A percentile compares a stretch with the other conserved stretches of the same genome.
Evolutionary conservation across 2,797 vertebrate species (phyloP).

Genomic region (Pseudotriccus pelzelni): DNA sequence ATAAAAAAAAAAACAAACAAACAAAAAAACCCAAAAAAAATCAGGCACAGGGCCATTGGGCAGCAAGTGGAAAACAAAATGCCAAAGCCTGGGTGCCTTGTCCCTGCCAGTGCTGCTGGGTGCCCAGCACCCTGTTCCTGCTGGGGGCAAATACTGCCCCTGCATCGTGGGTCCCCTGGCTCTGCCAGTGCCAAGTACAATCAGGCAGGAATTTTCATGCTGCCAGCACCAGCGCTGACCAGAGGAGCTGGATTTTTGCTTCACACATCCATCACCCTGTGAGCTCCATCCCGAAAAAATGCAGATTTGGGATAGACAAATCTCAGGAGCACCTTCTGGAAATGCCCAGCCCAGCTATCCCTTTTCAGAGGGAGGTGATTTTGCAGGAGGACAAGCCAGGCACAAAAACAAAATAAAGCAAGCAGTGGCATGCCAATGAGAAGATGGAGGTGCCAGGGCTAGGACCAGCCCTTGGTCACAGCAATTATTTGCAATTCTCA

Average conservation of each 20-base stretch:
- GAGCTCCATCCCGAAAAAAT: background rate
- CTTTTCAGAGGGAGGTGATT: background rate
- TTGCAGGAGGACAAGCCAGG: background rate
- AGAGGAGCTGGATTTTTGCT: accelerated
- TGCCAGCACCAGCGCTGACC: background rate
- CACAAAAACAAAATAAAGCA: background rate
- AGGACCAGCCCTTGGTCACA: background rate
- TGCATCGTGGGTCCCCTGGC: background rate
- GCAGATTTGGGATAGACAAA: background rate
- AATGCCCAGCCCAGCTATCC: background rate
- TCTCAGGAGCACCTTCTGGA: background rate
- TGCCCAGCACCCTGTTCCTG: background rate
- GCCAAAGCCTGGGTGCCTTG: background rate
- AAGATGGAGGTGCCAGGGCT: background rate
- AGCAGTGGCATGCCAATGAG: background rate
- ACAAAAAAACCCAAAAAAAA: no score
- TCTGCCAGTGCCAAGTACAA: background rate
- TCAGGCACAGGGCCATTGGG: accelerated
- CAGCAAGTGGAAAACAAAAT: background rate
- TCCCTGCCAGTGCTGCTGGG: background rate
- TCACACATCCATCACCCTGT: background rate
- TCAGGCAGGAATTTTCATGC: background rate
- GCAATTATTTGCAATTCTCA: background rate
- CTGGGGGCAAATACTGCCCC: background rate
- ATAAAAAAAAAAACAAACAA: background rate